A percentile compares a stretch with the other conserved stretches of the same genome.
Conservation (phyloP, 2,888 invertebrate genomes). For the Folsomia candida region DNA sequence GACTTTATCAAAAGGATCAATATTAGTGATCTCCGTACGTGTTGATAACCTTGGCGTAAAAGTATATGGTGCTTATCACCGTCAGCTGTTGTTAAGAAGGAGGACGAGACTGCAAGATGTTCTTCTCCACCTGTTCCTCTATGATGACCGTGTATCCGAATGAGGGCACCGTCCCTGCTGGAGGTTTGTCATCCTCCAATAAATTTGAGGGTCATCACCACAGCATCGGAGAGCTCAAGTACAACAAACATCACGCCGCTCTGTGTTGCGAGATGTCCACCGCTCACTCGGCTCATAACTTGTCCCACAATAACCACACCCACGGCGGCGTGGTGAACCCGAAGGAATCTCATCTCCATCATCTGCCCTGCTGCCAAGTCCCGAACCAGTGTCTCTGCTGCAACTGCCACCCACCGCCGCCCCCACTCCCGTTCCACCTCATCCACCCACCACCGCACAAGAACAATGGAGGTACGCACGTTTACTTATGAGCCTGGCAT, state of each 20-base stretch:
- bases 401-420: slow-evolving; percentile 12
- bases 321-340: not conserved
- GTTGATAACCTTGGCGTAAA: too few relatives aligned
- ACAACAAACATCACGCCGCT: not conserved
- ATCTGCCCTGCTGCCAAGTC: not conserved
- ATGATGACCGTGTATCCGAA: slow-evolving; percentile 44
- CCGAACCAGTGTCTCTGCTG: slow-evolving; percentile 14
- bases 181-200: not conserved
- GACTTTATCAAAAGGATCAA: too few relatives aligned
- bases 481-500: too few relatives aligned
- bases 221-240: slow-evolving; percentile 8
- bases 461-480: slow-evolving; percentile 32
- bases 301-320: slow-evolving; percentile 1
- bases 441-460: slow-evolving; percentile 43
- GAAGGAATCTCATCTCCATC: not conserved
- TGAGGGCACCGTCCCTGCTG: slow-evolving; percentile 9
- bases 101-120: too few relatives aligned
- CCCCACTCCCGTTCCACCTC: slow-evolving; percentile 35
- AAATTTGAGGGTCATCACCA: not conserved
- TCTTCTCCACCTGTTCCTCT: slow-evolving; percentile 39
- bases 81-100: too few relatives aligned
- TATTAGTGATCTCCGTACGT: too few relatives aligned
- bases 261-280: slow-evolving; percentile 8
- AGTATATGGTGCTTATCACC: too few relatives aligned
- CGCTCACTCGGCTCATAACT: not conserved